Evolutionary conservation across 2,113 vertebrate species (phyloP).

Genomic region (Nothobranchius kuhntae): DNA sequence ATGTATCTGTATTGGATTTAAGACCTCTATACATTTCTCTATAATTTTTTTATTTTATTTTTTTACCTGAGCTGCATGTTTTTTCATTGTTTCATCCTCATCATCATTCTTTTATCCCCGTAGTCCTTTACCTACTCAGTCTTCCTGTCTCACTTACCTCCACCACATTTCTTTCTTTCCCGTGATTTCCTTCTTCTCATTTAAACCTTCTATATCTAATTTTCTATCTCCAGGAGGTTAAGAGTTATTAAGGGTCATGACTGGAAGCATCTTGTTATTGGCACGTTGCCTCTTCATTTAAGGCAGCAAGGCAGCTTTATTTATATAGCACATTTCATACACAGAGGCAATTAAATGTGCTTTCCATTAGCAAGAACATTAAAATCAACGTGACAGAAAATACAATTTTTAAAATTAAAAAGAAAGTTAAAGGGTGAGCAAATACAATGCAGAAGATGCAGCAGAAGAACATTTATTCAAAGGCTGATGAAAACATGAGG

Average conservation of each 20-base stretch:
- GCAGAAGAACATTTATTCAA: too few relatives aligned
- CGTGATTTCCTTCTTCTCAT: slow-evolving; percentile 3
- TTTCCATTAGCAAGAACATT: too few relatives aligned
- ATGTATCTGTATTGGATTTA: slow-evolving; percentile 29
- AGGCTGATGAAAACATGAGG: too few relatives aligned
- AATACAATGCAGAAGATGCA: too few relatives aligned
- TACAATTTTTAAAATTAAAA: too few relatives aligned
- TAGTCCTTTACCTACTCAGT: not conserved
- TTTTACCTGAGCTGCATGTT: not conserved
- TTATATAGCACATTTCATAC: too few relatives aligned
- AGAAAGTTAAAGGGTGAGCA: too few relatives aligned
- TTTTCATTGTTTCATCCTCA: slow-evolving; percentile 13
- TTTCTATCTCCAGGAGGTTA: slow-evolving; percentile 29
- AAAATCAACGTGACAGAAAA: too few relatives aligned
- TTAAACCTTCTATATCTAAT: slow-evolving; percentile 2
- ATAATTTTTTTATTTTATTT: slow-evolving; percentile 3
- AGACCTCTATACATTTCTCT: slow-evolving; percentile 21
- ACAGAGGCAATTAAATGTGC: too few relatives aligned
- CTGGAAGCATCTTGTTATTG: slow-evolving; percentile 8
- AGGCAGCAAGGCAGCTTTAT: too few relatives aligned
- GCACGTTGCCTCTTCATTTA: too few relatives aligned
- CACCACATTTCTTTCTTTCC: not conserved
- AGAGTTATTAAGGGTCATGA: slow-evolving; percentile 36
- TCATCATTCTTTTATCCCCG: slow-evolving; percentile 12
- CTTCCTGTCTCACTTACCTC: not conserved